phyloP scores from a whole-genome alignment of 1,140 invertebrate species.

The Bombus sylvicola region DNA sequence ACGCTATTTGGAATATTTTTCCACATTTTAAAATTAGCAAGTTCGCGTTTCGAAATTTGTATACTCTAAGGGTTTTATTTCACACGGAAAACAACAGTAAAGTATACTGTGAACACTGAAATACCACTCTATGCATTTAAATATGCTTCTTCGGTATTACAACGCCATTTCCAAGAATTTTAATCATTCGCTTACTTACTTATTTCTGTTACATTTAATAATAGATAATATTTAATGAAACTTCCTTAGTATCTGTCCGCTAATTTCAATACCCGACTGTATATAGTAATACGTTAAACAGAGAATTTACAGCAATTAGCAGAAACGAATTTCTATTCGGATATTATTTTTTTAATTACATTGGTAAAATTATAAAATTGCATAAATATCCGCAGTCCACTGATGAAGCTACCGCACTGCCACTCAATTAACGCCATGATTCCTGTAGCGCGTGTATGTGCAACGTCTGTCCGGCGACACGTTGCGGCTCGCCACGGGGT shows the following conservation, averaged over 20 bases:
- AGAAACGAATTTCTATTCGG: too few species aligned
- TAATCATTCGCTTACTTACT: background rate
- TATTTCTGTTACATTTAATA: too few species aligned
- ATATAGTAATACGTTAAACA: too few species aligned
- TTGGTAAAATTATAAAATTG: too few species aligned
- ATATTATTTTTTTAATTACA: too few species aligned
- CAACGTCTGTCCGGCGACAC: constrained; percentile 38
- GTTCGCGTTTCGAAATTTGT: background rate
- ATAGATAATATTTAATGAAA: too few species aligned
- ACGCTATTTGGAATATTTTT: background rate
- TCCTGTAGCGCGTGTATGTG: background rate
- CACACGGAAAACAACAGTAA: background rate
- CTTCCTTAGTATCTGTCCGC: too few species aligned
- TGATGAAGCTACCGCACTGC: background rate
- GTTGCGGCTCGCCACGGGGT: constrained; percentile 69
- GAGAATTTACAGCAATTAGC: too few species aligned
- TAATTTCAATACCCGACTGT: fast-evolving
- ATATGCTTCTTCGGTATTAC: too few species aligned
- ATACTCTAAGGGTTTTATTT: background rate
- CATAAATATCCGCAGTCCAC: too few species aligned
- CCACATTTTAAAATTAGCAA: background rate
- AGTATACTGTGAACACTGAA: background rate
- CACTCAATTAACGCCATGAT: constrained; percentile 10
- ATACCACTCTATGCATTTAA: background rate
- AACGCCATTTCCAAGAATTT: too few species aligned